Percentiles rank a stretch among this genome's conserved stretches.
These are phyloP conservation scores for Apostichopus japonicus DNA, from an alignment of 35 echinoderm and acorn worm species.

Conservation along the genomic window DNA sequence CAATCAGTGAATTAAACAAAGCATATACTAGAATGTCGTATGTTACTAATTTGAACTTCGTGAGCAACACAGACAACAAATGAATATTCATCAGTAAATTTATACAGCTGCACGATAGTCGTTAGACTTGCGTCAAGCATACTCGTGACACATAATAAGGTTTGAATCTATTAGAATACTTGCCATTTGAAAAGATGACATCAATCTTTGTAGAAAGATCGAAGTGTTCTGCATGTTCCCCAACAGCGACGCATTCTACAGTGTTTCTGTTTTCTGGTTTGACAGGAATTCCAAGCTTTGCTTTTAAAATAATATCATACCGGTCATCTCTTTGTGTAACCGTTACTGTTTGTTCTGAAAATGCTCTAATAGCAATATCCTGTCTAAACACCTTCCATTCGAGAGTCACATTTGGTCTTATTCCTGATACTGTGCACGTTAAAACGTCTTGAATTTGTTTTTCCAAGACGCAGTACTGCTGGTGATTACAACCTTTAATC, in stretches of 20 bases:
- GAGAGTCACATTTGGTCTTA: not conserved
- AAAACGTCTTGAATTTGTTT: not conserved
- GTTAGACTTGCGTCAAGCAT: no score
- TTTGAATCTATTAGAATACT: not conserved
- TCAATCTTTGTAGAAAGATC: slow-evolving; percentile 2
- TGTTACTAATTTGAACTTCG: no score
- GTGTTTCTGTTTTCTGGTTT: not conserved
- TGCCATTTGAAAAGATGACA: not conserved
- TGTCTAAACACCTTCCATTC: not conserved
- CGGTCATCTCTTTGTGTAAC: not conserved
- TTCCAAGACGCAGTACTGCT: not conserved
- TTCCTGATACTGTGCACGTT: not conserved
- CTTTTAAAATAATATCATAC: not conserved
- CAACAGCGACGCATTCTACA: not conserved
- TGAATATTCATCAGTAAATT: no score
- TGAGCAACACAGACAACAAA: no score
- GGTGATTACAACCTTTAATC: not conserved
- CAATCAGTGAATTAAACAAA: no score
- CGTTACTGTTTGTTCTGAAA: not conserved
- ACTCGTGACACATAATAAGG: no score
- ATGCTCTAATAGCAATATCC: not conserved
- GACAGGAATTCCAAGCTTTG: not conserved
- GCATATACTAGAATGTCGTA: no score
- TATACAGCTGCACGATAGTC: no score
- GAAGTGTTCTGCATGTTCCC: not conserved